Percentiles rank a stretch among this genome's conserved stretches.
phyloP scores from a whole-genome alignment of 2,888 invertebrate genomes.

The Macrosiphum euphorbiae region DNA sequence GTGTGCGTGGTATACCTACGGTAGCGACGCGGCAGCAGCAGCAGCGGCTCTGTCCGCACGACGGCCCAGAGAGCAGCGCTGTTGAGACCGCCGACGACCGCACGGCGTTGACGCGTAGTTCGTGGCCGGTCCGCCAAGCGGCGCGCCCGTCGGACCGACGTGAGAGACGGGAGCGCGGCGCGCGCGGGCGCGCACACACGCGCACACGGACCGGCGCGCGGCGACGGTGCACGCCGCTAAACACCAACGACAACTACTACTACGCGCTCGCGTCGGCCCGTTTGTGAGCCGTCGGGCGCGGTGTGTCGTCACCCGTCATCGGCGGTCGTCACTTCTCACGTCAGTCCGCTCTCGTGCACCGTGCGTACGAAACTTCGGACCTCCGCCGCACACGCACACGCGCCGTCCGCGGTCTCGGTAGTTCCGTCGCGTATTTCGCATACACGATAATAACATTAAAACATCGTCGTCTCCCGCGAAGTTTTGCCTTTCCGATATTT shows the following conservation, averaged over 20 bases:
- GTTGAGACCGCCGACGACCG: conserved; percentile 11
- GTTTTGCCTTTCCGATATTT: background rate
- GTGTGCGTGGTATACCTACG: background rate
- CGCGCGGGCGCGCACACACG: background rate
- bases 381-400: conserved; percentile 33
- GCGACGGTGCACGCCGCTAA: conserved; percentile 13
- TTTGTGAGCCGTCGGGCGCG: conserved; percentile 65
- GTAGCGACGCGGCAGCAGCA: conserved; percentile 8
- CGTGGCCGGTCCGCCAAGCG: conserved; percentile 27
- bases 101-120: background rate
- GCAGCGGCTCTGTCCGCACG: conserved; percentile 5
- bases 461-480: background rate
- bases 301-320: conserved; percentile 63
- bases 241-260: conserved; percentile 54
- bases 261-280: conserved; percentile 66
- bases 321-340: conserved; percentile 65
- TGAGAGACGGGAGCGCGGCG: background rate
- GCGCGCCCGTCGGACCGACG: conserved; percentile 2
- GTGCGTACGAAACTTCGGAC: conserved; percentile 65
- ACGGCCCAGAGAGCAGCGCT: conserved; percentile 56
- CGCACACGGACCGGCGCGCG: background rate
- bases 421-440: conserved; percentile 12
- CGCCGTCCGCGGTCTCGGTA: conserved; percentile 28
- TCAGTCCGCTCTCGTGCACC: conserved; percentile 66
- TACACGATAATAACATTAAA: background rate